A percentile compares a stretch with the other conserved stretches of the same genome.
These are phyloP conservation scores for Hirudinaria manillensis DNA, from an alignment of 2,888 invertebrate species.

Conservation along the genomic window DNA sequence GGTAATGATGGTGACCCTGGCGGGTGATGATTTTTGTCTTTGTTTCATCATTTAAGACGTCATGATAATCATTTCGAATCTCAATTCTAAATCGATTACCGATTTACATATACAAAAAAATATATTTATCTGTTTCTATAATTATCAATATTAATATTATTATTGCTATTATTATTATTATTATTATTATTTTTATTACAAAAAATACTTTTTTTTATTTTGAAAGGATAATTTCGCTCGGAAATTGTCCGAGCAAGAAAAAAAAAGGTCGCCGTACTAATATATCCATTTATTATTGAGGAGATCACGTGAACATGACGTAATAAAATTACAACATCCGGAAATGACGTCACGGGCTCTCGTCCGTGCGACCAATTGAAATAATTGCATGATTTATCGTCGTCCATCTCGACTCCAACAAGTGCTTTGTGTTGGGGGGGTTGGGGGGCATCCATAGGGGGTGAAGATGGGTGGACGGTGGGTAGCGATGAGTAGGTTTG, in stretches of 20 bases:
- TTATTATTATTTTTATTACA: constrained; percentile 2
- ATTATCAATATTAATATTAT: neutral
- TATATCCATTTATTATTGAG: constrained; percentile 8
- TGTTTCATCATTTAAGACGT: no score
- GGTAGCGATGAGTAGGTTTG: no score
- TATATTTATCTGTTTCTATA: no score
- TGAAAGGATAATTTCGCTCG: no score
- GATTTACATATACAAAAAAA: no score
- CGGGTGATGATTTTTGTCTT: no score
- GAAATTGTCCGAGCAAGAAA: neutral
- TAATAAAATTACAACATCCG: constrained; percentile 12
- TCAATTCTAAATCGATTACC: no score
- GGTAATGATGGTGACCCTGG: constrained; percentile 22
- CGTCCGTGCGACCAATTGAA: constrained; percentile 1
- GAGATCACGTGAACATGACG: constrained; percentile 13
- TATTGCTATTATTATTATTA: constrained; percentile 6
- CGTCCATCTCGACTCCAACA: neutral
- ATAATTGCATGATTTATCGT: constrained; percentile 14
- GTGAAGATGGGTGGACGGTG: neutral
- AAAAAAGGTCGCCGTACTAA: neutral
- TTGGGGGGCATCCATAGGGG: neutral
- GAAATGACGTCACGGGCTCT: constrained; percentile 7
- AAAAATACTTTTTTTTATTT: no score
- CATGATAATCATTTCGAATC: no score
- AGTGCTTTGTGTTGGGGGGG: no score